A percentile compares a stretch with the other conserved stretches of the same genome.
phyloP scores from a whole-genome alignment of 1,140 invertebrate genomes.

The Phymorhynchus buccinoides region DNA sequence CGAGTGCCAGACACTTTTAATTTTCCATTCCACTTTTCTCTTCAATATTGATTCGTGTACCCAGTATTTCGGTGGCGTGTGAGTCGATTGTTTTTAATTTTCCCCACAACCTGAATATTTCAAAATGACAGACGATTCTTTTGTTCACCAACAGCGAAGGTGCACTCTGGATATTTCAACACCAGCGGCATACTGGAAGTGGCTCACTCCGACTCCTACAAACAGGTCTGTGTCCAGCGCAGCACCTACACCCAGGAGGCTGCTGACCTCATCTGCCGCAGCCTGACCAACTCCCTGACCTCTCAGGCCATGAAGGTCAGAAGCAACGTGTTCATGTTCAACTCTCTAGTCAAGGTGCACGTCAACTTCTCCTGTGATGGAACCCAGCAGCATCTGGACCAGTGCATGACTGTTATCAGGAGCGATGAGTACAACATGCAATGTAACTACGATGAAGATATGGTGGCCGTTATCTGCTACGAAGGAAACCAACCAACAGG shows the following conservation, averaged over 20 bases:
- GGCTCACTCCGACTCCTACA: neutral
- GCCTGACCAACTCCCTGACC: neutral
- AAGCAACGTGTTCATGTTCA: neutral
- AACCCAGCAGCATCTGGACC: neutral
- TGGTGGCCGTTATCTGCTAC: slow-evolving; percentile 18
- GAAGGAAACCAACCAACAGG: neutral
- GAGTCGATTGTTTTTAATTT: too few species aligned
- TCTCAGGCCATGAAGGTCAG: neutral
- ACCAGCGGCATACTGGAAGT: slow-evolving; percentile 27
- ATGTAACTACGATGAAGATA: neutral
- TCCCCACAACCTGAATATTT: too few species aligned
- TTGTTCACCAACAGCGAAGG: neutral
- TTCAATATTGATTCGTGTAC: too few species aligned
- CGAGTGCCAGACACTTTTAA: too few species aligned
- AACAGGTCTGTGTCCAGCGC: neutral
- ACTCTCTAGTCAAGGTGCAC: neutral
- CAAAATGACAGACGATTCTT: too few species aligned
- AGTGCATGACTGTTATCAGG: neutral
- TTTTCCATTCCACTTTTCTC: too few species aligned
- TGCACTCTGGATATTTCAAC: slow-evolving; percentile 2
- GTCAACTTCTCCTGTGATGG: slow-evolving; percentile 11
- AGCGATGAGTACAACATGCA: neutral
- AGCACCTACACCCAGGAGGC: neutral
- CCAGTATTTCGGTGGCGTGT: too few species aligned
- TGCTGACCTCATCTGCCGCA: slow-evolving; percentile 1